These are phyloP conservation scores for Mallotus villosus DNA, from an alignment of 2,797 vertebrate species.

Conservation along the genomic window DNA sequence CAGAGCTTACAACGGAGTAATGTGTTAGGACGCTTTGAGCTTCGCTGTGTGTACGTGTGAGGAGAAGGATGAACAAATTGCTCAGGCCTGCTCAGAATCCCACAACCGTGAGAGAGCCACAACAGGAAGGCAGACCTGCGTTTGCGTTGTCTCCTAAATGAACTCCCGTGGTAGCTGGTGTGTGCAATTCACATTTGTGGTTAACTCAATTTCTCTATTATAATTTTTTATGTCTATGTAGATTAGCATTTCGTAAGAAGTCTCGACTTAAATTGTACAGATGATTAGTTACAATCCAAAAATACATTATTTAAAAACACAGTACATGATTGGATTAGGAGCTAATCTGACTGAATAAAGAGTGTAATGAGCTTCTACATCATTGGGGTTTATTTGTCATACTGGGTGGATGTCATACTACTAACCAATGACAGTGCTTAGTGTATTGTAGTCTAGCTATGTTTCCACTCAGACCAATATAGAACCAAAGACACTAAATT, in stretches of 20 bases:
- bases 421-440: neutral
- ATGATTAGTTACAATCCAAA: too few relatives aligned
- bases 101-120: neutral
- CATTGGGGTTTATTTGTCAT: too few relatives aligned
- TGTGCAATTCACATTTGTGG: too few relatives aligned
- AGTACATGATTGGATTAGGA: too few relatives aligned
- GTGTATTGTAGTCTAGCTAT: neutral
- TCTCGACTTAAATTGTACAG: too few relatives aligned
- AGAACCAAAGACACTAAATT: neutral
- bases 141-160: too few relatives aligned
- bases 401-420: neutral
- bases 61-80: neutral
- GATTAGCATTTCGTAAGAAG: too few relatives aligned
- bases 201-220: too few relatives aligned
- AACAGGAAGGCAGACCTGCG: neutral
- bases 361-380: neutral
- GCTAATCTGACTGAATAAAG: neutral
- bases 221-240: too few relatives aligned
- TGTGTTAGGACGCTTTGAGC: neutral
- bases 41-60: neutral
- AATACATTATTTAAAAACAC: too few relatives aligned
- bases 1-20: neutral
- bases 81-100: neutral
- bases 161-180: neutral
- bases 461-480: neutral